Base-by-base conservation (phyloP, 2,888 invertebrate species). In the Tortricodes alternella region DNA sequence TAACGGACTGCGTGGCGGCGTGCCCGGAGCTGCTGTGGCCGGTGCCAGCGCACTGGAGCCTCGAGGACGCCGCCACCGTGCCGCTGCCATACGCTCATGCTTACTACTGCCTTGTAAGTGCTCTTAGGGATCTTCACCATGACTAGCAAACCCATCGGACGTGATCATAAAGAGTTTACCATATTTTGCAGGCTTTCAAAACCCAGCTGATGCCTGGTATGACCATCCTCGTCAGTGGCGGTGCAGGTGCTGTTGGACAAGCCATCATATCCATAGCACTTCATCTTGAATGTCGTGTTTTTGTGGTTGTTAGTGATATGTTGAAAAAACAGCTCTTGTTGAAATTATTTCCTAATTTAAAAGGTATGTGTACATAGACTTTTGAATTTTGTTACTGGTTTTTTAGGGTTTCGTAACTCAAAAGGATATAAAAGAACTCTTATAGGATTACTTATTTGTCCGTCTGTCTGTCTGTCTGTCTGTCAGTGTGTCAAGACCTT, bases 51-150 rank as follows among this genome's bases (percentile, higher is more conserved):
- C 71, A 86, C 16, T 96, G 95, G 95, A 90, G 89, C 2, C 74
- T 95, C 19, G 92, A 94, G 70, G 94, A 96, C 58, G 96, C 94
- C 4, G 94, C 94, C 8, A 94, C 95, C 0, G 92, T 96, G 0
- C 96, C 96, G 0, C 93, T 95, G 35, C 95, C 95, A 0, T 96
- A 95, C 67, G 84, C 83, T 8, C 91, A 93, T 0, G 92, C 92
- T 0, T 89, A 76, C 46, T 83, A 83, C 58, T 75, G 76, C 35
- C 65, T 82, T 16, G 83, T 84, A 58, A 73, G 73, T 23, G 35
- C 21, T n/a, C n/a, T n/a, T n/a, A n/a, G n/a, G n/a, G n/a, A n/a
- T n/a, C n/a, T n/a, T n/a, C n/a, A n/a, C n/a, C n/a, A n/a, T n/a
- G n/a, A n/a, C n/a, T n/a, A n/a, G n/a, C n/a, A n/a, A n/a, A n/a